Evolutionary conservation across 1,140 invertebrate genomes (phyloP), one percentile per base, ranked within the genome.

Genomic region (Monomorium pharaonis): DNA sequence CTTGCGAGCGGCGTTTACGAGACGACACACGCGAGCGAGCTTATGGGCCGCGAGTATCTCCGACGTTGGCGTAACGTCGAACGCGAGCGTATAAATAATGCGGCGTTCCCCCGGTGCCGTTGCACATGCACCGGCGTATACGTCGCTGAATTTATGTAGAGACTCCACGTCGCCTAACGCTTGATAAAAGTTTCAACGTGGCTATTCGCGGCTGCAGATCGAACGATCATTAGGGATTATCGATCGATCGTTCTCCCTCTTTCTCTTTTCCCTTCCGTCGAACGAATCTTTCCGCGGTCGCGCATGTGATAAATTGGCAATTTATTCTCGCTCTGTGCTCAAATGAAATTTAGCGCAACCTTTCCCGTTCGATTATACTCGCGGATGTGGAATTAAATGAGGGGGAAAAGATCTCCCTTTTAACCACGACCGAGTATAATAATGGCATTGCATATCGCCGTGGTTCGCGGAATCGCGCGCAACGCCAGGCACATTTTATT

Each of bases 61-160:
- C 51, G 33, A 27, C 16, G 24, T 76, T 37, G 33, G 37, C 16
- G 24, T 76, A 89, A 86, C 49, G 77, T 65, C 87, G 76, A 89
- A 89, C 88, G 70, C 70, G 56, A 21, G 30, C 58, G 4, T 14
- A 77, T 89, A 89, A 89, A 89, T 89, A 89, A 89, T 89, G 88
- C 88, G 88, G 58, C 63, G 87, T 58, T n/a, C 70, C 70, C 30
- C 65, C 47, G 44, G 65, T 47, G 44, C 27, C n/a, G n/a, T n/a
- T 12, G 51, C 54, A 70, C 65, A 58, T 62, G 60, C 75, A 37
- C 65, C n/a, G 49, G n/a, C 21, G 51, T 49, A 27, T 56, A 78
- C 44, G 49, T 67, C 54, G 78, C 27, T 70, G 51, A 83, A 58
- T 83, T 83, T 72, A 83, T 74, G 51, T 74, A 62, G 72, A 81